phyloP scores from a whole-genome alignment of 2,888 invertebrate species.

The Gibbula magus region DNA sequence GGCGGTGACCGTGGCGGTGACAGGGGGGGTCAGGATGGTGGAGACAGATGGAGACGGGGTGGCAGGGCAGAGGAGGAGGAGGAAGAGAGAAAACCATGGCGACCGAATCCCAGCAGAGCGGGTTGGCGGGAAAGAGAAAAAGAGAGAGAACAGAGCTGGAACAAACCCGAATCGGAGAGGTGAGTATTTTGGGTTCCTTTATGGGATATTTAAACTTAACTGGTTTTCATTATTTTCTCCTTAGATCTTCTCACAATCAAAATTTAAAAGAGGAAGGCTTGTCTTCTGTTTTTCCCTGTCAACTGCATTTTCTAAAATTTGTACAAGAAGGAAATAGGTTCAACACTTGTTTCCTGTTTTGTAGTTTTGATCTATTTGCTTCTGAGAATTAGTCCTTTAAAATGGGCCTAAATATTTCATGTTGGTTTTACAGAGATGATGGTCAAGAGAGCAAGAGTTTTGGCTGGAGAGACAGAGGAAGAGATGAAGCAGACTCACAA shows the following conservation, averaged over 20 bases:
- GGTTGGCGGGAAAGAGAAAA: constrained; percentile 71
- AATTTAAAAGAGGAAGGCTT: no score
- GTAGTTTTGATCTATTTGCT: no score
- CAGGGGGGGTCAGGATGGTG: not conserved
- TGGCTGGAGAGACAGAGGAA: not conserved
- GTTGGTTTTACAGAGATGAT: not conserved
- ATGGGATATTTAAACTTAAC: no score
- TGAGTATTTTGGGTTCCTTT: not conserved
- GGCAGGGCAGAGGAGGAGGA: constrained; percentile 34
- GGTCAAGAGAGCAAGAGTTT: not conserved
- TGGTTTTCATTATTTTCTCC: no score
- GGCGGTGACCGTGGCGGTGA: not conserved
- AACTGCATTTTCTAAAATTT: no score
- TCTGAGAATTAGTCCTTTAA: no score
- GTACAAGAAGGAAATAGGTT: no score
- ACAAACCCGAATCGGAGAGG: constrained; percentile 31
- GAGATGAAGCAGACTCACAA: not conserved
- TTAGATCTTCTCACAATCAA: no score
- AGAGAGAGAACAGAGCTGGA: constrained; percentile 68
- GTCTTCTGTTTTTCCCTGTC: no score
- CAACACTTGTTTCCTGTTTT: no score
- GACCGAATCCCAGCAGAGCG: constrained; percentile 35
- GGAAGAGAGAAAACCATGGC: constrained; percentile 38
- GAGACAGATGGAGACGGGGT: constrained; percentile 10
- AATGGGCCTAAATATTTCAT: not conserved